Evolutionary conservation across 2,888 invertebrate genomes (phyloP).

Genomic region (Notocelia uddmanniana): DNA sequence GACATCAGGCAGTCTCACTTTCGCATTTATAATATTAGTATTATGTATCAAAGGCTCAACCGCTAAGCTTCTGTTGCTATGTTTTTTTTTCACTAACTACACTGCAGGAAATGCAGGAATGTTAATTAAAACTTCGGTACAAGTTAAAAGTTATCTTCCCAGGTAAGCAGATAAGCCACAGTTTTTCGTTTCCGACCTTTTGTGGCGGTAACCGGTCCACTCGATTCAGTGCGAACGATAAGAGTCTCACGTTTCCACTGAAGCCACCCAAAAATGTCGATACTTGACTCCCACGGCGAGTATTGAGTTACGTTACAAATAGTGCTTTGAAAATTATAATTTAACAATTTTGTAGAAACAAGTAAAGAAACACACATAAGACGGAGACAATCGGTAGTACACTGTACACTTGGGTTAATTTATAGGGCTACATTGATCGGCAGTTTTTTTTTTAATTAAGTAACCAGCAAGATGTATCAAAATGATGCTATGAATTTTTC

Average conservation of each 20-base stretch:
- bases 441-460: too few relatives aligned
- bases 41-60: too few relatives aligned
- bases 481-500: too few relatives aligned
- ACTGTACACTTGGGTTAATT: too few relatives aligned
- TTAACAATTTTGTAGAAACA: neutral
- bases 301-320: constrained; percentile 30
- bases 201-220: constrained; percentile 13
- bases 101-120: neutral
- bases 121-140: constrained; percentile 28
- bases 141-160: constrained; percentile 14
- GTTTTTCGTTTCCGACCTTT: constrained; percentile 34
- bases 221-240: neutral
- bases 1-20: too few relatives aligned
- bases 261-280: constrained; percentile 38
- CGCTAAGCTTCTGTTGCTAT: neutral
- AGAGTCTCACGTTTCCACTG: constrained; percentile 31
- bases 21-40: too few relatives aligned
- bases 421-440: too few relatives aligned
- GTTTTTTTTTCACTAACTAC: neutral
- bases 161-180: too few relatives aligned
- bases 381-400: neutral
- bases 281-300: constrained; percentile 21
- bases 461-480: too few relatives aligned
- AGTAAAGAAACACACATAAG: neutral
- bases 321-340: neutral